Evolutionary conservation across 2,113 vertebrate genomes (phyloP).

Genomic region (Saimiri boliviensis): DNA sequence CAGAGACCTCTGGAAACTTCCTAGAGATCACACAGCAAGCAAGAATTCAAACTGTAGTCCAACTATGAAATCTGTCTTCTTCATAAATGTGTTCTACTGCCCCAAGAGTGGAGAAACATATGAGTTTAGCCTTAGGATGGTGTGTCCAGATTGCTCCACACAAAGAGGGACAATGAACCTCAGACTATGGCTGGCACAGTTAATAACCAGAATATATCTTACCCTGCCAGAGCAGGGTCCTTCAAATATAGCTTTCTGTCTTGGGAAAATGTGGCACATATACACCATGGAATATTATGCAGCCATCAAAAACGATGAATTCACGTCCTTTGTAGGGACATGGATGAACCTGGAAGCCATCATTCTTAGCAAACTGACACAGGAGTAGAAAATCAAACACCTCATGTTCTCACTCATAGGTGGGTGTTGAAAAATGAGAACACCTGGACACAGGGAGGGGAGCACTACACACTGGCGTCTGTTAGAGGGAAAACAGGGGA

Average conservation of each 20-base stretch:
- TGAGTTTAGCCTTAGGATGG: background rate
- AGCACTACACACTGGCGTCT: too few relatives aligned
- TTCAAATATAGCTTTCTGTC: background rate
- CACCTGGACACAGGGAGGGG: too few relatives aligned
- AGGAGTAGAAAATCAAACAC: too few relatives aligned
- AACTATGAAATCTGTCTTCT: background rate
- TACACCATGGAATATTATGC: too few relatives aligned
- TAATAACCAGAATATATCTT: background rate
- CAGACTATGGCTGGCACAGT: background rate
- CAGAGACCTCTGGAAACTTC: background rate
- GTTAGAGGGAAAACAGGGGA: too few relatives aligned
- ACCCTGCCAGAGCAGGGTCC: background rate
- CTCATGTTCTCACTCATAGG: too few relatives aligned
- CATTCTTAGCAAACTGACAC: too few relatives aligned
- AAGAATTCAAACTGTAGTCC: background rate
- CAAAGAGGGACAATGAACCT: background rate
- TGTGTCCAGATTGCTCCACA: background rate
- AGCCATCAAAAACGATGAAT: too few relatives aligned
- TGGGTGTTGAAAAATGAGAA: too few relatives aligned
- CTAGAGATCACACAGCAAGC: background rate
- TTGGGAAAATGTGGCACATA: too few relatives aligned
- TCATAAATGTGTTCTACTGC: background rate
- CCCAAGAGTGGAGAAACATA: background rate
- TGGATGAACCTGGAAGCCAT: too few relatives aligned
- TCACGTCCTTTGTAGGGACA: too few relatives aligned